These are phyloP conservation scores for Eupsilia transversa DNA, from an alignment of 2,888 invertebrate genomes.

Conservation along the genomic window DNA sequence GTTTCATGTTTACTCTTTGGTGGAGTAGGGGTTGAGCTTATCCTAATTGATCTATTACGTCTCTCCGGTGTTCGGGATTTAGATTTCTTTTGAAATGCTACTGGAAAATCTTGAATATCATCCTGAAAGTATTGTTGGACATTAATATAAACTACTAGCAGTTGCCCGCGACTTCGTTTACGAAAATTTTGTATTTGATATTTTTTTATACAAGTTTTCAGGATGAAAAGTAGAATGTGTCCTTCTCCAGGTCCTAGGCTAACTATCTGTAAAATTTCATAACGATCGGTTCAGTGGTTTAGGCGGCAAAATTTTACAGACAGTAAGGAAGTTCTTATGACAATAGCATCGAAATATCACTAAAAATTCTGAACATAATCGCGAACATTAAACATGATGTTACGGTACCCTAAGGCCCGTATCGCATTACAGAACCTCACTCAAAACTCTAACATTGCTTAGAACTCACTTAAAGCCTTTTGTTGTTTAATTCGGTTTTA, in stretches of 20 bases:
- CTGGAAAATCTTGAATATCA: conserved; percentile 69
- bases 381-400: neutral
- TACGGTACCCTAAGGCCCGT: too few relatives aligned
- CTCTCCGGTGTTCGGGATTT: conserved; percentile 66
- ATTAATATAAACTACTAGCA: conserved; percentile 2
- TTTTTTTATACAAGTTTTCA: too few relatives aligned
- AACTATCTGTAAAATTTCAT: neutral
- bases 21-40: conserved; percentile 72
- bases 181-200: too few relatives aligned
- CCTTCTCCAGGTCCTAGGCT: neutral
- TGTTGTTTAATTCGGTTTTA: too few relatives aligned
- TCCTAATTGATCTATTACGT: conserved; percentile 70
- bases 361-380: neutral
- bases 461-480: too few relatives aligned
- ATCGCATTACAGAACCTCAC: too few relatives aligned
- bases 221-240: too few relatives aligned
- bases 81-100: conserved; percentile 62
- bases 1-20: conserved; percentile 66
- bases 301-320: neutral
- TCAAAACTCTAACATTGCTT: too few relatives aligned
- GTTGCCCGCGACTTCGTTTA: too few relatives aligned
- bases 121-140: conserved; percentile 67
- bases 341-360: neutral
- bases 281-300: neutral
- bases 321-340: too few relatives aligned